A percentile compares a stretch with the other conserved stretches of the same genome.
These are phyloP conservation scores for Oenanthe oenanthe DNA, from an alignment of 2,113 vertebrate genomes.

Conservation along the genomic window DNA sequence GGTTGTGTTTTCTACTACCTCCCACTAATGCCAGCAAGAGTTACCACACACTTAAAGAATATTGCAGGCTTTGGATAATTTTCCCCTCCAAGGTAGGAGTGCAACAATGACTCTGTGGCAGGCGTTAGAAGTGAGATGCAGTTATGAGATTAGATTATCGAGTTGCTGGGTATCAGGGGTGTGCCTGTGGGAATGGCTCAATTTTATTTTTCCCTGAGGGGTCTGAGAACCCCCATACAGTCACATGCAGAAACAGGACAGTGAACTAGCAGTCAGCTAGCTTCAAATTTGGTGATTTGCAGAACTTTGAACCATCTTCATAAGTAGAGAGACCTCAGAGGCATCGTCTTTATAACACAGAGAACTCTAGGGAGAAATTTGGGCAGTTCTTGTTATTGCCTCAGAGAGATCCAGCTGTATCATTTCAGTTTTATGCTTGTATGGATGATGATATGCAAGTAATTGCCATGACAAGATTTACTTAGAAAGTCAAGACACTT, in stretches of 20 bases:
- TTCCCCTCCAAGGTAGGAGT: neutral
- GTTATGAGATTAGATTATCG: neutral
- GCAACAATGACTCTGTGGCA: neutral
- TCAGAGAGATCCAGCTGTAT: neutral
- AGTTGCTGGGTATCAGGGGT: neutral
- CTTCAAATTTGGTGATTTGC: neutral
- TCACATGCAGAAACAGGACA: neutral
- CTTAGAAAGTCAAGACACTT: neutral
- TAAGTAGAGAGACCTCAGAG: neutral
- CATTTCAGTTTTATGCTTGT: neutral
- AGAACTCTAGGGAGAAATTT: neutral
- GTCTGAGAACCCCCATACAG: neutral
- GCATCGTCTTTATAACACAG: neutral
- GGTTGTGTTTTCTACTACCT: neutral
- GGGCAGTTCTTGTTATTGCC: neutral
- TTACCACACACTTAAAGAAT: neutral
- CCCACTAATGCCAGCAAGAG: neutral
- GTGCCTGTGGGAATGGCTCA: neutral
- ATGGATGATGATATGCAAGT: neutral
- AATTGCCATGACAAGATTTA: neutral
- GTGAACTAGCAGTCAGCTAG: fast-evolving
- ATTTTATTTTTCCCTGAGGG: neutral
- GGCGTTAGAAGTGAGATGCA: neutral
- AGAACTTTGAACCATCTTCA: neutral
- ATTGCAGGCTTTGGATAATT: neutral